phyloP scores from a whole-genome alignment of 2,797 vertebrate genomes.

The Melanotaenia pygmaea region DNA sequence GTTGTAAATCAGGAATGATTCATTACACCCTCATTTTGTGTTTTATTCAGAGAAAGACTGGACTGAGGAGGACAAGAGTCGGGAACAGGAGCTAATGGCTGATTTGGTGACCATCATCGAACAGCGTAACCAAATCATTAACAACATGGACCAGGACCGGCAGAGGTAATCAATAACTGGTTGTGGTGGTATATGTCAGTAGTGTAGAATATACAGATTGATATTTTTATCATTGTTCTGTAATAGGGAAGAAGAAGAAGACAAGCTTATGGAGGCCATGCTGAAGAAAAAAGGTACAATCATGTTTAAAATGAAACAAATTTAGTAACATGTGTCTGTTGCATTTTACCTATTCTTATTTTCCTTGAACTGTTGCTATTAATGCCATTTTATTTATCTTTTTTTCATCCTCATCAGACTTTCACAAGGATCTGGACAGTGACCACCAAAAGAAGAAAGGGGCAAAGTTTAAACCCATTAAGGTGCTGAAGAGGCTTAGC shows the following conservation, averaged over 20 bases:
- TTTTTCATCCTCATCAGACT: conserved; percentile 79
- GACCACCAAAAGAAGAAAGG: conserved; percentile 90
- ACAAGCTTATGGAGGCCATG: conserved; percentile 95
- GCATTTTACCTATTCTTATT: neutral
- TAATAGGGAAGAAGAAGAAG: conserved; percentile 96
- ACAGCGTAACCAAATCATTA: conserved; percentile 96
- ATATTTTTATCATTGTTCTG: conserved; percentile 13
- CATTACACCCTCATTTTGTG: neutral
- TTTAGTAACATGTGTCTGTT: neutral
- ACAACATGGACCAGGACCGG: conserved; percentile 95
- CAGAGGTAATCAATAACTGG: conserved; percentile 85
- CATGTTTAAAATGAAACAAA: neutral
- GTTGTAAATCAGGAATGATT: neutral
- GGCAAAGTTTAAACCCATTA: conserved; percentile 95
- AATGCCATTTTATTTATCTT: neutral
- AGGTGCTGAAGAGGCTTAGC: conserved; percentile 92
- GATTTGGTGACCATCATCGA: conserved; percentile 96
- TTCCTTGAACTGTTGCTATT: neutral
- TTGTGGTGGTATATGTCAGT: neutral
- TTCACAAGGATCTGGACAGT: conserved; percentile 86
- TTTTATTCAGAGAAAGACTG: conserved; percentile 92
- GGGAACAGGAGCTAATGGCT: conserved; percentile 94
- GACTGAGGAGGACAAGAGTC: conserved; percentile 91
- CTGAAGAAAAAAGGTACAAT: conserved; percentile 94
- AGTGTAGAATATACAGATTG: neutral